Evolutionary conservation across 2,797 vertebrate species (phyloP), one percentile per base, ranked within the genome.

Genomic region (Macrochelys suwanniensis): DNA sequence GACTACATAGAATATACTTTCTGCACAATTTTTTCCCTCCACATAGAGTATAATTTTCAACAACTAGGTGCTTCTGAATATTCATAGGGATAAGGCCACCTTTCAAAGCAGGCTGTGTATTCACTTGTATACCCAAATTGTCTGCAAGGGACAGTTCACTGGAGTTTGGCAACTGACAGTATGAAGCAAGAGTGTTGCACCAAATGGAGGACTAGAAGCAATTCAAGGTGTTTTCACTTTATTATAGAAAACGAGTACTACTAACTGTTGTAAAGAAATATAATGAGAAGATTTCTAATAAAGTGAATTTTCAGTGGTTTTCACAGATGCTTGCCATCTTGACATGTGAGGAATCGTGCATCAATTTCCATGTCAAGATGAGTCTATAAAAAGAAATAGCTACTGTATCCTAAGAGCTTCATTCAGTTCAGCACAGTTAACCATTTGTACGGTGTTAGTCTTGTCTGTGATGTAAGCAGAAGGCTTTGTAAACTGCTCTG

Each of bases 361-460:
- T 25, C 56, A 74, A 78, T 51, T 85, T 79, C 42, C 0, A 0
- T 23, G 2, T 15, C 25, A 28, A 77, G 7, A 49, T 77, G 15
- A 77, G 25, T 49, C 12, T 31, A 47, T 16, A 77, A 15, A 77
- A 47, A 47, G 16, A 26, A 77, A 77, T 77, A 77, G 74, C 45
- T 19, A 21, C 7, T 49, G 56, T 2, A 10, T 68, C 51, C 85
- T 17, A 80, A n/a, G 82, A 26, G 85, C 37, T 89, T 10, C 79
- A 54, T 80, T 88, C 82, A 80, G 71, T 88, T 17, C 42, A 33
- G 21, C 86, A 56, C 68, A 80, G 56, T 89, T 85, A 89, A 7
- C 87, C 31, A 12, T 31, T 37, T 17, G 28, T 47, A 80, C 23
- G 21, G n/a, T 31, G 90, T 53, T 92, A 76, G 37, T 83, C 47